Percentiles rank a stretch among this genome's conserved stretches.
Conservation (phyloP, 2,888 invertebrate genomes). For the Noctua fimbriata region DNA sequence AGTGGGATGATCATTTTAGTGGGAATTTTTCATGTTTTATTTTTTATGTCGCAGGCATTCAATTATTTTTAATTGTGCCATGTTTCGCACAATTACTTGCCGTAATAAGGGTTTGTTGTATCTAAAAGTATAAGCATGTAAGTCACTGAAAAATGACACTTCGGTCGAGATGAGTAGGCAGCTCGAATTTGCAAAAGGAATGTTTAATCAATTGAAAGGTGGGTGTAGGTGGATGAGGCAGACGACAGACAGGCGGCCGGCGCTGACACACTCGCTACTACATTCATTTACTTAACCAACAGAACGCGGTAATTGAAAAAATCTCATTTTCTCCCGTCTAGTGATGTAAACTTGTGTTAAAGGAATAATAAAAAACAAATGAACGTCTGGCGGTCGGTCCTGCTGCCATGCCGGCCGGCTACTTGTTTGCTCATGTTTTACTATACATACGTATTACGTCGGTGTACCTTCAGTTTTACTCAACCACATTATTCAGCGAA, state of each 20-base stretch:
- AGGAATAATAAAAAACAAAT: constrained; percentile 71
- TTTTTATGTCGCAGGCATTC: constrained; percentile 47
- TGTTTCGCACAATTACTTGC: constrained; percentile 52
- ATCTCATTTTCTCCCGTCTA: constrained; percentile 81
- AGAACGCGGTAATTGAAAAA: constrained; percentile 84
- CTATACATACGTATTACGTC: constrained; percentile 19
- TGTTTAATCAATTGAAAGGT: constrained; percentile 73
- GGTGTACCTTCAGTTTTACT: constrained; percentile 44
- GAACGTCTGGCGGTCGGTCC: constrained; percentile 65
- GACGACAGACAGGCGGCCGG: constrained; percentile 51
- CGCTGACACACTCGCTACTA: constrained; percentile 67
- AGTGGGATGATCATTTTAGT: constrained; percentile 60
- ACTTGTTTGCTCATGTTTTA: constrained; percentile 61
- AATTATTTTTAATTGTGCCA: constrained; percentile 62
- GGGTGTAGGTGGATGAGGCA: constrained; percentile 65
- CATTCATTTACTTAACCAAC: constrained; percentile 79
- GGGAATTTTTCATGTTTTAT: constrained; percentile 57
- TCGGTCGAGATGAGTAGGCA: constrained; percentile 27
- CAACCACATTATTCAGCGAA: constrained; percentile 55
- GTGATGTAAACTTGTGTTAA: constrained; percentile 77
- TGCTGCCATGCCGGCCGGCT: constrained; percentile 43
- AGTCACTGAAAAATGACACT: constrained; percentile 57
- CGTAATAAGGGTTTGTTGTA: constrained; percentile 22
- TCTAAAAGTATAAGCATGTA: constrained; percentile 33
- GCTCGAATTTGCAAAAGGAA: constrained; percentile 74